Base-by-base conservation (phyloP, 2,113 vertebrate genomes). In the Lagenorhynchus albirostris region DNA sequence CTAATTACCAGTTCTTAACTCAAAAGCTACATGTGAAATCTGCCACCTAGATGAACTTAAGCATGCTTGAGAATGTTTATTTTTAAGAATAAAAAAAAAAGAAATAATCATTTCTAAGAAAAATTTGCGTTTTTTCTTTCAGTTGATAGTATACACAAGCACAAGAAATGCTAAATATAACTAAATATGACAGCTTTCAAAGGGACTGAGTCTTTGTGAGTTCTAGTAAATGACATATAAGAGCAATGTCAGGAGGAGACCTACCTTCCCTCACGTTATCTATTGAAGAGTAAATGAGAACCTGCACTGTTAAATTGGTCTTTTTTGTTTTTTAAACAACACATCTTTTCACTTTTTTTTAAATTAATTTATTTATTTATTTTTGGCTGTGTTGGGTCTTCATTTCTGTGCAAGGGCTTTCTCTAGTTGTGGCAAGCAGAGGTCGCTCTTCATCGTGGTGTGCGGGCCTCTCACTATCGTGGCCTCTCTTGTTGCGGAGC, bases 181-280 rank as follows among this genome's bases (percentile, higher is more conserved):
- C 58, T 98, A 98, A 76, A 92, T 97, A 97, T 90, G 97, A 80
- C 58, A 97, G 96, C 77, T 98, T 98, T 98, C 94, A 97, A 97
- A 92, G 77, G 47, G 80, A 98, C 80, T 97, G 97, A 97, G 83
- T 83, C 90, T 96, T 96, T 90, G 87, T 92, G 98, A 98, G 89
- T 96, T 3, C 58, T 85, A 55, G 20, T 85, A 88, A 92, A 26
- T 44, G 53, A 50, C 23, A 23, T 77, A 58, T 0, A 94, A 71
- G 13, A 91, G 4, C 73, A 98, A 94, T 92, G 97, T 96, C 91
- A 97, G 90, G 62, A 98, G 96, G 91, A 91, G 93, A 79, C 62
- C 65, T 84, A 73, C 6, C 6, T 97, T 29, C 31, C 53, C 36
- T 87, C 0, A n/a, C 81, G 23, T 97, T 98, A 98, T 53, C 50